These are phyloP conservation scores for Plemyria rubiginata DNA, from an alignment of 2,888 invertebrate species.

Conservation along the genomic window DNA sequence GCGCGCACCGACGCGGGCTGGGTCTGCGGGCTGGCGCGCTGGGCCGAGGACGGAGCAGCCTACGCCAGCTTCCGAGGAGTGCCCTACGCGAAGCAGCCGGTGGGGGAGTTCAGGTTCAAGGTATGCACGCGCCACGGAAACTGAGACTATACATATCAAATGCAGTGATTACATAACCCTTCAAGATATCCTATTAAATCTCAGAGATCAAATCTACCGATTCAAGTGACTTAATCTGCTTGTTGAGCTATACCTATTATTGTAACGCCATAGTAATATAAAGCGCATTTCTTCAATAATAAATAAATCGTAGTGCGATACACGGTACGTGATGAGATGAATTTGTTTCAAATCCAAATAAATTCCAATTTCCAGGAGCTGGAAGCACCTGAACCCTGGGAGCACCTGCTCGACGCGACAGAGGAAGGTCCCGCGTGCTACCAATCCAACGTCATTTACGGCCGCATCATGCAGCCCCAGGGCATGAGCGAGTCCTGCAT, in stretches of 20 bases:
- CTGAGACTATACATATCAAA: too few relatives aligned
- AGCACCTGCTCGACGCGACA: conserved; percentile 79
- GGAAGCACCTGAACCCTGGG: conserved; percentile 79
- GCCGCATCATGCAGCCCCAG: conserved; percentile 53
- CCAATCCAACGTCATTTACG: conserved; percentile 80
- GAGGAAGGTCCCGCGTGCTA: conserved; percentile 86
- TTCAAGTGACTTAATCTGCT: too few relatives aligned
- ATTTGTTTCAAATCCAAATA: not conserved
- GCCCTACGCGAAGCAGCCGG: conserved; percentile 74
- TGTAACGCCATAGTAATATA: too few relatives aligned
- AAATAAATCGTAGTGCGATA: too few relatives aligned
- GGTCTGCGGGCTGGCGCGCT: conserved; percentile 60
- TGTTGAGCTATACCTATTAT: too few relatives aligned
- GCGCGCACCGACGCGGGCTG: conserved; percentile 58
- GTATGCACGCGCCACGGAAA: conserved; percentile 40
- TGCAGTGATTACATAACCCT: too few relatives aligned
- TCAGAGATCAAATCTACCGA: too few relatives aligned
- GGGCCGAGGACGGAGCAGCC: conserved; percentile 44
- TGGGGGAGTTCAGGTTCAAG: conserved; percentile 67
- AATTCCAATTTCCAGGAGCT: conserved; percentile 72
- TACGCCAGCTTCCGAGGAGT: conserved; percentile 77
- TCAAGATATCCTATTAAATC: too few relatives aligned
- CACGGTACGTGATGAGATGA: too few relatives aligned
- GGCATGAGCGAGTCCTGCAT: conserved; percentile 69
- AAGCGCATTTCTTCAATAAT: too few relatives aligned